Percentiles rank a stretch among this genome's conserved stretches.
These are phyloP conservation scores for Rotaria macrura DNA, from an alignment of 2,888 invertebrate species.

Conservation along the genomic window DNA sequence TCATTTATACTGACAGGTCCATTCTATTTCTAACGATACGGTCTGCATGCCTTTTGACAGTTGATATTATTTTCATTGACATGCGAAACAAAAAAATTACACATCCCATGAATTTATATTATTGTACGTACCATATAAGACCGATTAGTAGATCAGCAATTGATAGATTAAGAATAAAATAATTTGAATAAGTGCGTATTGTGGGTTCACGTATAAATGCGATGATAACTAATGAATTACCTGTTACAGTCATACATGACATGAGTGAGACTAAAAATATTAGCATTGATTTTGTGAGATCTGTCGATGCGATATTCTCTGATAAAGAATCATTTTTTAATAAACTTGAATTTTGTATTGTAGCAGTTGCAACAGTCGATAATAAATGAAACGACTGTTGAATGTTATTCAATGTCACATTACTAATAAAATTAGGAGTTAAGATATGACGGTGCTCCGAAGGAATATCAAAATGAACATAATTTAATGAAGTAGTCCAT, in stretches of 20 bases:
- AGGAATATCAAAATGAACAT: neutral
- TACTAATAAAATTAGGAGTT: neutral
- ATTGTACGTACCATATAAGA: neutral
- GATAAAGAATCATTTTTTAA: neutral
- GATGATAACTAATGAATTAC: conserved; percentile 36
- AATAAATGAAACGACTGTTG: neutral
- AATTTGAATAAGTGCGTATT: conserved; percentile 38
- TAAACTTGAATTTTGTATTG: neutral
- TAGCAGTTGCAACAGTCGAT: neutral
- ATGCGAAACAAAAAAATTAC: no score
- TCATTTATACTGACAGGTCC: no score
- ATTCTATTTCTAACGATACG: no score
- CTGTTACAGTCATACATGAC: neutral
- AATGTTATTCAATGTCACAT: neutral
- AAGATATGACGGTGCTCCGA: neutral
- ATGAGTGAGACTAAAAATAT: neutral
- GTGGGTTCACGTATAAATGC: conserved; percentile 37
- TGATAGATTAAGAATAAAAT: conserved; percentile 39
- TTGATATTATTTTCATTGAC: no score
- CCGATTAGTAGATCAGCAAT: conserved; percentile 39
- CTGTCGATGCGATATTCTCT: neutral
- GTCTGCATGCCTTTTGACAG: no score
- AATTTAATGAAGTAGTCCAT: neutral
- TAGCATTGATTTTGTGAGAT: neutral
- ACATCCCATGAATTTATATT: no score